Evolutionary conservation across 2,113 vertebrate species (phyloP).

Genomic region (Laterallus jamaicensis): DNA sequence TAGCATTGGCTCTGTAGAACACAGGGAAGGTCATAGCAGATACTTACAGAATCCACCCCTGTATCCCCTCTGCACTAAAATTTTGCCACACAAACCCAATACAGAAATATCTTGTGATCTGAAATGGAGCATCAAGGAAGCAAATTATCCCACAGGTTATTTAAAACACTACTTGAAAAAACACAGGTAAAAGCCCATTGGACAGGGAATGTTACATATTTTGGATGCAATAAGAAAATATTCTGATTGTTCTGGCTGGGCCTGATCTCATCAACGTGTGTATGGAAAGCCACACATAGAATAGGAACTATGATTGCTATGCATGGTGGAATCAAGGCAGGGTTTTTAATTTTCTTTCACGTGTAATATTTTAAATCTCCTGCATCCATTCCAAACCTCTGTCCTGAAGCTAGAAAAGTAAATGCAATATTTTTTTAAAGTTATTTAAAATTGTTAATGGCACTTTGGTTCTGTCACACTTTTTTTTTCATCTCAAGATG

Average conservation of each 20-base stretch:
- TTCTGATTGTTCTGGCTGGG: not conserved
- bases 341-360: not conserved
- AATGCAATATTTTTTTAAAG: not conserved
- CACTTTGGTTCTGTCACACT: not conserved
- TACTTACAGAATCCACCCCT: no score
- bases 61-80: no score
- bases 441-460: not conserved
- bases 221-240: not conserved
- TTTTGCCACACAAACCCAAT: no score
- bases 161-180: not conserved
- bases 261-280: not conserved
- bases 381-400: not conserved
- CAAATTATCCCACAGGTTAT: not conserved
- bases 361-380: not conserved
- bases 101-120: not conserved
- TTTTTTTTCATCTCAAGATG: not conserved
- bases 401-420: not conserved
- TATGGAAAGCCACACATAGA: not conserved
- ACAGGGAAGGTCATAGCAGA: no score
- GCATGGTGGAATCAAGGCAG: not conserved
- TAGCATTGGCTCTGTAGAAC: no score
- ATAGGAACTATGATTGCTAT: not conserved
- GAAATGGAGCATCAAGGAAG: not conserved
- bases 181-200: not conserved
- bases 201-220: not conserved